Evolutionary conservation across 2,797 vertebrate genomes (phyloP).

Genomic region (Tokudaia muenninki): DNA sequence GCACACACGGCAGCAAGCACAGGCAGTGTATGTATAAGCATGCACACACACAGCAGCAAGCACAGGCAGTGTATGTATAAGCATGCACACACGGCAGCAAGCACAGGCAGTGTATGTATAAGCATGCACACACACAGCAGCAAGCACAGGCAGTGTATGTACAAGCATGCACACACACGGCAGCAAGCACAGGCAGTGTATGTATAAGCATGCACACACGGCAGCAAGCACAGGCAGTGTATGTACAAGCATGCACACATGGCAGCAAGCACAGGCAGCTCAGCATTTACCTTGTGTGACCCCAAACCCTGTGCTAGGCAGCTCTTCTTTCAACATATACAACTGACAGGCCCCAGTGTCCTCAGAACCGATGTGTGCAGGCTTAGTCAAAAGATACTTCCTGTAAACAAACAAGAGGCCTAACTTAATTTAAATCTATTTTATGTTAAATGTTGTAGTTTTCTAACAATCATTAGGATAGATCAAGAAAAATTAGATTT

Average conservation of each 20-base stretch:
- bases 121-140: background rate
- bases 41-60: background rate
- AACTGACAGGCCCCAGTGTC: conserved; percentile 94
- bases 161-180: background rate
- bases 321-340: conserved; percentile 93
- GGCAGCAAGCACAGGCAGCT: background rate
- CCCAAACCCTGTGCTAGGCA: conserved; percentile 91
- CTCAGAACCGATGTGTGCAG: conserved; percentile 91
- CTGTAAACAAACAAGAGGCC: conserved; percentile 86
- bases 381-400: conserved; percentile 97
- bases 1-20: background rate
- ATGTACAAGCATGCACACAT: too few relatives aligned
- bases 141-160: background rate
- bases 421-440: background rate
- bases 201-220: background rate
- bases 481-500: conserved; percentile 39
- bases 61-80: background rate
- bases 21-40: background rate
- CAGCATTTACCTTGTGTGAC: conserved; percentile 89
- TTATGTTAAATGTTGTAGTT: conserved; percentile 42
- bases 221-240: background rate
- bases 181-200: background rate
- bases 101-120: background rate
- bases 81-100: background rate
- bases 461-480: conserved; percentile 6